A percentile compares a stretch with the other conserved stretches of the same genome.
Evolutionary conservation across 1,140 invertebrate genomes (phyloP).

Genomic region (Apis laboriosa): DNA sequence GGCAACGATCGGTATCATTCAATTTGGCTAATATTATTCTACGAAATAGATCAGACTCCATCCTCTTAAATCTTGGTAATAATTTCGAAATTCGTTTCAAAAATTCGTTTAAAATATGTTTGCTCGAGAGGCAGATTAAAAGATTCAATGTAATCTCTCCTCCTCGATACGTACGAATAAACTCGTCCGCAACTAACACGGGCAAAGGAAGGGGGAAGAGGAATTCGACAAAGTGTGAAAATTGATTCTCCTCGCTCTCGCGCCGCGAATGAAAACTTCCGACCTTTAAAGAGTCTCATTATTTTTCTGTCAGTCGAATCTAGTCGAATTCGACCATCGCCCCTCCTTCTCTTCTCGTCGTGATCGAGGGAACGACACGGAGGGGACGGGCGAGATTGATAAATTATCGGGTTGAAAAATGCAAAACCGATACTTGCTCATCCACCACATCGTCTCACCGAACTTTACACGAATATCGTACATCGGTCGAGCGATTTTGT

Average conservation of each 20-base stretch:
- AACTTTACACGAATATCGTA: neutral
- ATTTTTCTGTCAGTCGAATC: constrained; percentile 69
- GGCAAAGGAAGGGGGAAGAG: neutral
- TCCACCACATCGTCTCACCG: neutral
- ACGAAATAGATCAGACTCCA: neutral
- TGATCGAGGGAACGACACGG: constrained; percentile 47
- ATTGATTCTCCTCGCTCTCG: constrained; percentile 68
- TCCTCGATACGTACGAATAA: neutral
- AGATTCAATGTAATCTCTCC: neutral
- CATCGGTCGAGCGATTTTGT: neutral
- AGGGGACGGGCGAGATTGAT: constrained; percentile 73
- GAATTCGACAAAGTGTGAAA: constrained; percentile 64
- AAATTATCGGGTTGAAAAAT: constrained; percentile 79
- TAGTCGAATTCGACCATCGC: constrained; percentile 45
- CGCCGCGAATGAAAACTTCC: constrained; percentile 67
- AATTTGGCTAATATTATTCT: neutral
- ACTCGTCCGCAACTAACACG: neutral
- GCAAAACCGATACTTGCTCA: constrained; percentile 74
- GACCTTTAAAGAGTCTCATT: constrained; percentile 77
- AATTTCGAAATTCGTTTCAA: neutral
- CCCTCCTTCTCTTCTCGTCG: neutral
- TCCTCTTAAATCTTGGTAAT: neutral
- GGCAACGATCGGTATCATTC: neutral
- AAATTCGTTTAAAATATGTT: too few relatives aligned
- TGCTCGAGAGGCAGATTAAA: neutral